These are phyloP conservation scores for Choreutis nemorana DNA, from an alignment of 2,888 invertebrate species.

Conservation along the genomic window DNA sequence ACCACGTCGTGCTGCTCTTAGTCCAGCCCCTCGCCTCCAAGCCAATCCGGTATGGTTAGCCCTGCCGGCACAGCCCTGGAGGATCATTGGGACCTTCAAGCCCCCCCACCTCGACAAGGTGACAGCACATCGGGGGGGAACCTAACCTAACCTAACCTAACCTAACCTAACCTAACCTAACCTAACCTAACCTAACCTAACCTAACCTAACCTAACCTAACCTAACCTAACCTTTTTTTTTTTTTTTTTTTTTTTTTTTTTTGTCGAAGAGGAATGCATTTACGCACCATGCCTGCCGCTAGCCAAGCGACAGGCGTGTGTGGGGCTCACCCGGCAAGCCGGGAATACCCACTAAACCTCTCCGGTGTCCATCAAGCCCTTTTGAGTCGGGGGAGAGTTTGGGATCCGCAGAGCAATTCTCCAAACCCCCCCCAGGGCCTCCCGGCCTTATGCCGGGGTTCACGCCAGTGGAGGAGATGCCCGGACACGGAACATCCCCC, in stretches of 20 bases:
- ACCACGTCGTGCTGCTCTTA: neutral
- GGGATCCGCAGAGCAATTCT: no score
- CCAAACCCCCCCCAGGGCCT: no score
- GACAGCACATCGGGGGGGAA: no score
- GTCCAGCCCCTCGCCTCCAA: neutral
- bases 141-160: constrained; percentile 2
- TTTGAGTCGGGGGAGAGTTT: no score
- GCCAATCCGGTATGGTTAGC: neutral
- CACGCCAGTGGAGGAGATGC: no score
- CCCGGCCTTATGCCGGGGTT: no score
- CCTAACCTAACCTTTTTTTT: constrained; percentile 8
- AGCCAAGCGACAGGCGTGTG: no score
- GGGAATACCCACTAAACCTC: no score
- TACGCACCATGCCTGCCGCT: no score
- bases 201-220: constrained; percentile 9
- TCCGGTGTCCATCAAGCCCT: no score
- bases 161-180: constrained; percentile 6
- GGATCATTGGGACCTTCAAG: neutral
- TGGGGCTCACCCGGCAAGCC: neutral
- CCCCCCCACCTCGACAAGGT: neutral
- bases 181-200: constrained; percentile 8
- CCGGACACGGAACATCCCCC: no score
- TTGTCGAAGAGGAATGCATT: neutral
- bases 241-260: constrained; percentile 4
- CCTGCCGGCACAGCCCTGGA: neutral